Conservation (phyloP, 2,888 invertebrate species). For the Melanostoma scalare region DNA sequence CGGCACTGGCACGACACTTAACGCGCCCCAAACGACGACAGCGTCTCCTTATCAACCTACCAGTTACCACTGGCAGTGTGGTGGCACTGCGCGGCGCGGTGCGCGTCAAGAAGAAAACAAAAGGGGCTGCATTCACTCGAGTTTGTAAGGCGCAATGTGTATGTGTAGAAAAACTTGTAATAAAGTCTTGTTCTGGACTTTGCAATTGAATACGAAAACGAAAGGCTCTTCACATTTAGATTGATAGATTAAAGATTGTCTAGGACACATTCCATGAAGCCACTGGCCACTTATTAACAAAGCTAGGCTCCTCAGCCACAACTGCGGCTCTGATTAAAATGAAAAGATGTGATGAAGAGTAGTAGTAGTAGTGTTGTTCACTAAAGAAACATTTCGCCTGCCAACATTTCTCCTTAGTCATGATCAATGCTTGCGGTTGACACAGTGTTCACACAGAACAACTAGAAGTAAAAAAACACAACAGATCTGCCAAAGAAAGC, state of each 20-base stretch:
- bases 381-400: constrained; percentile 50
- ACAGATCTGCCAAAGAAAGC: constrained; percentile 51
- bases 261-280: background rate
- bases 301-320: background rate
- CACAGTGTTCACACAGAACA: constrained; percentile 11
- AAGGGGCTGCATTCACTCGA: background rate
- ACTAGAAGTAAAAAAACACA: background rate
- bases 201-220: too few relatives aligned
- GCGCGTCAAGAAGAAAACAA: background rate
- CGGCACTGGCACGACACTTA: constrained; percentile 51
- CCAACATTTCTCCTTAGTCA: constrained; percentile 52
- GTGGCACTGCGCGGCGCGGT: background rate
- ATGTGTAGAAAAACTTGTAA: too few relatives aligned
- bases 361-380: constrained; percentile 28
- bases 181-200: too few relatives aligned
- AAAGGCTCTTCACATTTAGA: too few relatives aligned
- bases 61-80: too few relatives aligned
- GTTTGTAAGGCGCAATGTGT: background rate
- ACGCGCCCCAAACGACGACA: constrained; percentile 45
- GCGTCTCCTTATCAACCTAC: background rate
- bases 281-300: background rate
- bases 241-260: too few relatives aligned
- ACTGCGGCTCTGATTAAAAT: constrained; percentile 3
- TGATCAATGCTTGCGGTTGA: constrained; percentile 51
- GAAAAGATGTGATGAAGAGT: constrained; percentile 36